Evolutionary conservation across 2,797 vertebrate genomes (phyloP), one percentile per base, ranked within the genome.

Genomic region (Nothura maculosa): DNA sequence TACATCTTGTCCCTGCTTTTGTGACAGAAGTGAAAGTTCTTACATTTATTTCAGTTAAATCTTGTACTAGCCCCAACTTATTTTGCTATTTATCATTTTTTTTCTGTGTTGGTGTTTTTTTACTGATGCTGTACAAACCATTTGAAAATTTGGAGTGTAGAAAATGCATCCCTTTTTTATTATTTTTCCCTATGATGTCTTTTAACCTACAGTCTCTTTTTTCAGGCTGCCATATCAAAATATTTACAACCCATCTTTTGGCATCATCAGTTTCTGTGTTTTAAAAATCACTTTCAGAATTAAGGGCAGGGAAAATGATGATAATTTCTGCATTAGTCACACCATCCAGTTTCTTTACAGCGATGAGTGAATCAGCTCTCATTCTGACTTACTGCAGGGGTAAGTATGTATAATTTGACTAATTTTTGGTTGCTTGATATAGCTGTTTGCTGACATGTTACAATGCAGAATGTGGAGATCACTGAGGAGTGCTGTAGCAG

Each of bases 301-400:
- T 91, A 94, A 92, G 86, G 88, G 93, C 84, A 92, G 86, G 86
- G 88, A 93, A 95, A 90, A 96, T 94, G 60, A 93, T 81, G 79
- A 93, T 95, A 47, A 93, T 95, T 94, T 95, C 73, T 18, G 7
- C 84, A 92, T 96, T 94, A 96, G 81, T 96, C 93, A 96, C 79
- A 90, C 84, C 68, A 94, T 94, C 88, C 86, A 89, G 73, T 89
- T 90, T 89, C 90, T 82, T 81, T 83, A 66, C 81, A 95, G 69
- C 81, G 88, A 90, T 68, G 93, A 94, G 45, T 81, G 94, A 95
- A 94, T 96, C 93, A 95, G 6, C 89, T 38, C 79, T 81, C 86
- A 92, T 95, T 94, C 90, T 95, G 84, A 90, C 79, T 94, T 93
- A 93, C 93, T 94, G 69, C 78, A 75, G 76, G 79, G 92, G 90